These are phyloP conservation scores for Boulengeromyrus knoepffleri DNA, from an alignment of 2,113 vertebrate genomes.

Conservation along the genomic window DNA sequence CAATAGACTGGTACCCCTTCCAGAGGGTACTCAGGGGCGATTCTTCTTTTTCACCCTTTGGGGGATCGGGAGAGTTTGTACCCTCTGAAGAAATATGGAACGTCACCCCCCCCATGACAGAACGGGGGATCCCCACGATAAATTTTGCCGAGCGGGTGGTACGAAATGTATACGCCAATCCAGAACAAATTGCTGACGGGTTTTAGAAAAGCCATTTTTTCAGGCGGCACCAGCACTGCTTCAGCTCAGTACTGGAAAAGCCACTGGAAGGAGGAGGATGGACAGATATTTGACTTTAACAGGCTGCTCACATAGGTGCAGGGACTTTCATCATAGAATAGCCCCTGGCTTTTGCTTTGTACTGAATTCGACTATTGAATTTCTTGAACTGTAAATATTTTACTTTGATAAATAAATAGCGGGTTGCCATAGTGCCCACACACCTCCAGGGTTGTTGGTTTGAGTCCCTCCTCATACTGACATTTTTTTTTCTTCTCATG, in stretches of 20 bases:
- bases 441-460: neutral
- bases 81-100: neutral
- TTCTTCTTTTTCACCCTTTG: neutral
- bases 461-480: neutral
- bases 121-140: neutral
- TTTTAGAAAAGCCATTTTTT: neutral
- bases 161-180: neutral
- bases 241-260: neutral
- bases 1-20: neutral
- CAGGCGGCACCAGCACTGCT: neutral
- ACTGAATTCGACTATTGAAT: neutral
- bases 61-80: too few species aligned
- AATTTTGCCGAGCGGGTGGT: neutral
- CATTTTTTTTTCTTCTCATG: neutral
- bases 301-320: neutral
- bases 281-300: neutral
- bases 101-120: neutral
- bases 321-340: neutral
- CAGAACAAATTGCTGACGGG: neutral
- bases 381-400: conserved; percentile 1
- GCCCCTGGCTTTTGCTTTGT: neutral
- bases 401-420: neutral
- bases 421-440: neutral
- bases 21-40: neutral
- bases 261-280: neutral